Evolutionary conservation across 2,888 invertebrate genomes (phyloP).

Genomic region (Phortica magna): DNA sequence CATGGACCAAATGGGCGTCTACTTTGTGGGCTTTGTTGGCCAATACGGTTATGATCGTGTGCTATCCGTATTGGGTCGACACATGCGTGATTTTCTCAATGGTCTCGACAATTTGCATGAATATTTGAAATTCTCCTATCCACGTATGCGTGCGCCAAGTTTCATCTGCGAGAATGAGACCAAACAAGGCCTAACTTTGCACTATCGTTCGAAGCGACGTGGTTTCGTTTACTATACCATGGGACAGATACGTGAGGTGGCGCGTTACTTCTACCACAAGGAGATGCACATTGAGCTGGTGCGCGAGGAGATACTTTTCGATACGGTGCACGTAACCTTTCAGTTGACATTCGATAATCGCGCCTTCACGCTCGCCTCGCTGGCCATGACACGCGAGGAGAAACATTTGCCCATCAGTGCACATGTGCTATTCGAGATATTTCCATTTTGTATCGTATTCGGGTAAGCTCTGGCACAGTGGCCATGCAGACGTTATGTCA

Average conservation of each 20-base stretch:
- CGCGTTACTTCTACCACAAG: constrained; percentile 95
- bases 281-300: constrained; percentile 95
- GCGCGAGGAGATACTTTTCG: constrained; percentile 90
- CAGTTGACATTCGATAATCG: constrained; percentile 96
- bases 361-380: constrained; percentile 89
- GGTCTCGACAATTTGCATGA: constrained; percentile 98
- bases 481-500: neutral
- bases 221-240: constrained; percentile 98
- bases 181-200: constrained; percentile 92
- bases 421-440: constrained; percentile 95
- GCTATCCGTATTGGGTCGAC: constrained; percentile 91
- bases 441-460: constrained; percentile 98
- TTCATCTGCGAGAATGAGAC: constrained; percentile 98
- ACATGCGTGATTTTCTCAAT: constrained; percentile 97
- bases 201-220: constrained; percentile 94
- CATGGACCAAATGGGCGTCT: constrained; percentile 96
- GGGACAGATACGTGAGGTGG: constrained; percentile 96
- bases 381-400: constrained; percentile 92
- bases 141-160: constrained; percentile 92
- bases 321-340: constrained; percentile 95
- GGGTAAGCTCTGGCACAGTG: constrained; percentile 81
- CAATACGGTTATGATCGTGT: constrained; percentile 97
- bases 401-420: constrained; percentile 93
- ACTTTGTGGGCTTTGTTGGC: constrained; percentile 95
- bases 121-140: constrained; percentile 97